phyloP scores from a whole-genome alignment of 2,888 invertebrate genomes.

The Drepana falcataria region DNA sequence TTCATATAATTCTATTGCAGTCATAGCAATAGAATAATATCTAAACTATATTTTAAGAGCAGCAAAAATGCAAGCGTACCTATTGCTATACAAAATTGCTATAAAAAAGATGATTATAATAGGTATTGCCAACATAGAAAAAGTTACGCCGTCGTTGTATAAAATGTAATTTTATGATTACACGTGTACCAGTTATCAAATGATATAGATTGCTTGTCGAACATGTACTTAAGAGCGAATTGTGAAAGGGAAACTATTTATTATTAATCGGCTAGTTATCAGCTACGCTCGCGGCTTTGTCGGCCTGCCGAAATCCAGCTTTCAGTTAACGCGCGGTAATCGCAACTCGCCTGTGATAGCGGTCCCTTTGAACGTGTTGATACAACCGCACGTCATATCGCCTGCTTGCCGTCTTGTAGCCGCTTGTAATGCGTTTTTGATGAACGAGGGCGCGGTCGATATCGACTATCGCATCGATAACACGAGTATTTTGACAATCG shows the following conservation, averaged over 20 bases:
- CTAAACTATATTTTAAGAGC: too few species aligned
- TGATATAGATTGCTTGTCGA: slow-evolving; percentile 52
- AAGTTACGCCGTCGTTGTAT: not conserved
- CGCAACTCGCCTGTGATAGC: slow-evolving; percentile 58
- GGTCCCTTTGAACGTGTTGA: slow-evolving; percentile 67
- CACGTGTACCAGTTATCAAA: slow-evolving; percentile 50
- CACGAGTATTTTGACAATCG: slow-evolving; percentile 21
- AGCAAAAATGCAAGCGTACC: too few species aligned
- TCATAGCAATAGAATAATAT: too few species aligned
- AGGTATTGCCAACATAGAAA: not conserved
- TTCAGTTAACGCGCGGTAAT: slow-evolving; percentile 63
- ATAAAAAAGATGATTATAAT: not conserved
- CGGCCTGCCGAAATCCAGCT: slow-evolving; percentile 72
- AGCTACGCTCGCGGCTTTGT: slow-evolving; percentile 56
- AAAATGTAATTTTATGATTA: slow-evolving; percentile 33
- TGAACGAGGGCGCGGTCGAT: slow-evolving; percentile 64
- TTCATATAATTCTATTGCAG: too few species aligned
- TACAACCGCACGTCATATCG: slow-evolving; percentile 53
- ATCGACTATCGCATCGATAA: slow-evolving; percentile 32
- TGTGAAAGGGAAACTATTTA: slow-evolving; percentile 69
- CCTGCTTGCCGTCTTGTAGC: slow-evolving; percentile 58
- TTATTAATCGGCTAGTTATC: slow-evolving; percentile 70
- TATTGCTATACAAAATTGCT: not conserved
- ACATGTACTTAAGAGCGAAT: slow-evolving; percentile 47
- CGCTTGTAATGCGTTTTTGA: slow-evolving; percentile 67